A percentile compares a stretch with the other conserved stretches of the same genome.
Conservation (phyloP, 2,888 invertebrate genomes). For the Eilema sororculum region DNA sequence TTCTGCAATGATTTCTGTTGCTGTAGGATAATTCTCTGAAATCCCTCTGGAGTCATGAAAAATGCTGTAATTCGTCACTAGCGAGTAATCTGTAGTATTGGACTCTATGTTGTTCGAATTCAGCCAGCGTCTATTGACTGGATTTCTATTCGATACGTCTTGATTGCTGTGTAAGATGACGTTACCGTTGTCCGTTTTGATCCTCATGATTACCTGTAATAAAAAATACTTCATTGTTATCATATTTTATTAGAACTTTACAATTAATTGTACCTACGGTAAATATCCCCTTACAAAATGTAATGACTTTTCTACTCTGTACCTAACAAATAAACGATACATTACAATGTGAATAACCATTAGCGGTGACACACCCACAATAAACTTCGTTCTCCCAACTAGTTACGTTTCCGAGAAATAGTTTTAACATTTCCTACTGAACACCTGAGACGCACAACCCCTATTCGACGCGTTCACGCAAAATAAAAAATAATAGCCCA, state of each 20-base stretch:
- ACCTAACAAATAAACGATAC: constrained; percentile 15
- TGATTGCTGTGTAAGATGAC: constrained; percentile 58
- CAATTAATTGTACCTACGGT: neutral
- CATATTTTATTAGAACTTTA: neutral
- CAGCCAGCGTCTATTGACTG: constrained; percentile 60
- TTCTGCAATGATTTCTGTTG: constrained; percentile 39
- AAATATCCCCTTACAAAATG: neutral
- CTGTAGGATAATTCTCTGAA: constrained; percentile 52
- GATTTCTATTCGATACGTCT: constrained; percentile 58
- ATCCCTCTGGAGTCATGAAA: constrained; percentile 57
- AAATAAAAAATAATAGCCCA: constrained; percentile 20
- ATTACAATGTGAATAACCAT: constrained; percentile 12
- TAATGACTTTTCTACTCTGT: neutral
- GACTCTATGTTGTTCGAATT: constrained; percentile 53
- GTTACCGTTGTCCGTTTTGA: constrained; percentile 78
- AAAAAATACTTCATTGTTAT: constrained; percentile 2
- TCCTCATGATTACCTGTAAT: constrained; percentile 80
- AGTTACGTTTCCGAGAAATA: constrained; percentile 11
- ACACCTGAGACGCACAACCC: constrained; percentile 23
- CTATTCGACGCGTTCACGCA: constrained; percentile 13
- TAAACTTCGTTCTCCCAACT: constrained; percentile 15
- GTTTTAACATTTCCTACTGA: constrained; percentile 15
- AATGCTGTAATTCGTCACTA: constrained; percentile 60
- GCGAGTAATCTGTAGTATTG: constrained; percentile 57
- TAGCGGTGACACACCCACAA: constrained; percentile 12